Conservation (phyloP, 2,113 vertebrate species). For the Desmodus rotundus region DNA sequence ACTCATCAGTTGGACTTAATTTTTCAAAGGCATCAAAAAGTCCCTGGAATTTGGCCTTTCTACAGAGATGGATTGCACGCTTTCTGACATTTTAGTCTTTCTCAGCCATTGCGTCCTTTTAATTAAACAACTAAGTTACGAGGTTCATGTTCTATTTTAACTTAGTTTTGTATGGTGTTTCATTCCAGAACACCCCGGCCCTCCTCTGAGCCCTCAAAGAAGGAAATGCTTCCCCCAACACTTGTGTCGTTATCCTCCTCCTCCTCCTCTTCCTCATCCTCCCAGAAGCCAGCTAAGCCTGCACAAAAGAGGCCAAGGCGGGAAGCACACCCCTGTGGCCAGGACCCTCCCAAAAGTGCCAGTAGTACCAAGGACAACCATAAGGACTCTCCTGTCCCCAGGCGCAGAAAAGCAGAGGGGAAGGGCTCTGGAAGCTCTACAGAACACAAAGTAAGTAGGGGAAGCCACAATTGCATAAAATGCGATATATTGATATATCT, state of each 20-base stretch:
- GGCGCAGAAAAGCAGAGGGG: conserved; percentile 83
- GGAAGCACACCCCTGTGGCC: conserved; percentile 57
- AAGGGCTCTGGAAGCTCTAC: conserved; percentile 67
- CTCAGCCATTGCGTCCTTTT: background rate
- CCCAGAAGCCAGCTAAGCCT: conserved; percentile 75
- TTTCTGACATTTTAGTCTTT: background rate
- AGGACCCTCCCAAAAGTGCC: conserved; percentile 58
- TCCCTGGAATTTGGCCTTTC: background rate
- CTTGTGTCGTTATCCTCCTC: background rate
- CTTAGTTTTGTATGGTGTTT: background rate
- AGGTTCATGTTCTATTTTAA: background rate
- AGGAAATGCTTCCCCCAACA: conserved; percentile 64
- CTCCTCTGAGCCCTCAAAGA: conserved; percentile 77
- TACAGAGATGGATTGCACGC: background rate
- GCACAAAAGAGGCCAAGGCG: conserved; percentile 75
- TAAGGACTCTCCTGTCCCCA: conserved; percentile 72
- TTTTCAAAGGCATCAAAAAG: background rate
- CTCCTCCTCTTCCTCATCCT: background rate
- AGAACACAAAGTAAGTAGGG: conserved; percentile 75
- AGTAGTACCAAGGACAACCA: conserved; percentile 64
- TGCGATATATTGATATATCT: accelerated
- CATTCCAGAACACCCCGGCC: conserved; percentile 76
- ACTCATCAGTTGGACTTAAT: background rate
- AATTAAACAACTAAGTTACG: background rate
- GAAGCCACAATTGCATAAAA: accelerated